phyloP scores from a whole-genome alignment of 1,140 invertebrate species.

The Lordiphosa stackelbergi region DNA sequence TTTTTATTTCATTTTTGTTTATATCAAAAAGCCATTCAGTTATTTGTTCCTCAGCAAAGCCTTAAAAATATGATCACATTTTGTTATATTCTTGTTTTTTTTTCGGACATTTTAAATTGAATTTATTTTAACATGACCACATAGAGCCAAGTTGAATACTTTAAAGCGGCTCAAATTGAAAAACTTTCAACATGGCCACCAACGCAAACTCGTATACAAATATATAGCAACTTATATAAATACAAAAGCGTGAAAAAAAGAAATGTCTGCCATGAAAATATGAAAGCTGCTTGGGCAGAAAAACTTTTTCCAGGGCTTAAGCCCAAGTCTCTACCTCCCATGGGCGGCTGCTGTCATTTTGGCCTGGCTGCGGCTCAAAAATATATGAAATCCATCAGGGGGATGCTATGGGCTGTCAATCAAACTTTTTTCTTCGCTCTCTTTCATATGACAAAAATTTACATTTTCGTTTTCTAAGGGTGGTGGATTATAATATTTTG shows the following conservation, averaged over 20 bases:
- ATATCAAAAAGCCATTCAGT: too few species aligned
- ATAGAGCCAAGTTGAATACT: too few species aligned
- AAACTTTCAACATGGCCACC: slow-evolving; percentile 59
- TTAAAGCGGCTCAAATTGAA: slow-evolving; percentile 73
- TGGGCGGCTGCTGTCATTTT: slow-evolving; percentile 55
- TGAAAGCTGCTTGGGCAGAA: slow-evolving; percentile 62
- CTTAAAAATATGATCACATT: slow-evolving; percentile 24
- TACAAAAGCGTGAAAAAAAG: slow-evolving; percentile 49
- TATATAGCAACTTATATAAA: slow-evolving; percentile 29
- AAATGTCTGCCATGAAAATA: slow-evolving; percentile 63
- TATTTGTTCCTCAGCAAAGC: slow-evolving; percentile 3
- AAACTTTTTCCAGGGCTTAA: slow-evolving; percentile 65
- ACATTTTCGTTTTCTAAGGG: slow-evolving; percentile 52
- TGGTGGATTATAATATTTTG: slow-evolving; percentile 58
- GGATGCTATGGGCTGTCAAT: slow-evolving; percentile 74
- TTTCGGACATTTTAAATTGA: slow-evolving; percentile 9
- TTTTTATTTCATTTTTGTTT: too few species aligned
- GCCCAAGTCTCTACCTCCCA: slow-evolving; percentile 32
- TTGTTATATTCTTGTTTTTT: slow-evolving; percentile 32
- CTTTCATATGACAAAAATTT: slow-evolving; percentile 46
- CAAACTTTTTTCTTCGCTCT: slow-evolving; percentile 45
- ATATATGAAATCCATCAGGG: slow-evolving; percentile 77
- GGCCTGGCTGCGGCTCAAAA: slow-evolving; percentile 57
- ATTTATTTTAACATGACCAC: too few species aligned
- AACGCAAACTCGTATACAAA: slow-evolving; percentile 2